Conservation (phyloP, 2,888 invertebrate genomes). For the Leucoma salicis region DNA sequence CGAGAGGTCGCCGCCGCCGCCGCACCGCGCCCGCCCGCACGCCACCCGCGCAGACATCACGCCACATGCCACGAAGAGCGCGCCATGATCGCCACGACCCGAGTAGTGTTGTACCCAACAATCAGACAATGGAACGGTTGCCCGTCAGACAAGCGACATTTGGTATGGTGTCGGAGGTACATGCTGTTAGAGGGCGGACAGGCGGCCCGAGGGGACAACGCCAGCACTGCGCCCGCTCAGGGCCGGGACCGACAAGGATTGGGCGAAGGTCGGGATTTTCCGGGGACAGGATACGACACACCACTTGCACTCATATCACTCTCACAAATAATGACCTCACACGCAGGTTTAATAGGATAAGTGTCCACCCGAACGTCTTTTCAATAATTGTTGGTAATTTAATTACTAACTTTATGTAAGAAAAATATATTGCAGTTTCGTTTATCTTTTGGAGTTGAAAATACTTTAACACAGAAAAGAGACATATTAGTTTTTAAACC, state of each 20-base stretch:
- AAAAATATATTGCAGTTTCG: slow-evolving; percentile 36
- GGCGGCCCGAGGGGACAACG: slow-evolving; percentile 54
- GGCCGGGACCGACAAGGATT: slow-evolving; percentile 32
- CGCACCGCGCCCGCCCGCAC: slow-evolving; percentile 20
- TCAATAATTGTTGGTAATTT: slow-evolving; percentile 24
- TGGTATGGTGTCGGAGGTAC: slow-evolving; percentile 77
- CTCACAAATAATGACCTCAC: slow-evolving; percentile 42
- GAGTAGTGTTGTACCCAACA: slow-evolving; percentile 83
- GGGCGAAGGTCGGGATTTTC: slow-evolving; percentile 20
- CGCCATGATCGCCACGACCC: slow-evolving; percentile 82
- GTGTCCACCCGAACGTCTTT: slow-evolving; percentile 73
- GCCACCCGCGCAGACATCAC: slow-evolving; percentile 9
- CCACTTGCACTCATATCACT: slow-evolving; percentile 38
- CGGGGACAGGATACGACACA: slow-evolving; percentile 38
- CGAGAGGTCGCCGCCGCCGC: slow-evolving; percentile 20
- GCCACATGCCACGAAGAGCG: slow-evolving; percentile 64
- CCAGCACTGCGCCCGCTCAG: slow-evolving; percentile 38
- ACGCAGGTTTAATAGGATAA: slow-evolving; percentile 47
- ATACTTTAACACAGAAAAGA: slow-evolving; percentile 59
- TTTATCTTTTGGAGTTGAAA: slow-evolving; percentile 50
- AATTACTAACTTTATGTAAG: slow-evolving; percentile 52
- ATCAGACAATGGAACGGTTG: slow-evolving; percentile 83
- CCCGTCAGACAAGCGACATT: slow-evolving; percentile 83
- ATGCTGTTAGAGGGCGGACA: slow-evolving; percentile 78
- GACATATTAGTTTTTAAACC: slow-evolving; percentile 60